Conservation (phyloP, 2,113 vertebrate genomes). For the Lichenostomus cassidix region DNA sequence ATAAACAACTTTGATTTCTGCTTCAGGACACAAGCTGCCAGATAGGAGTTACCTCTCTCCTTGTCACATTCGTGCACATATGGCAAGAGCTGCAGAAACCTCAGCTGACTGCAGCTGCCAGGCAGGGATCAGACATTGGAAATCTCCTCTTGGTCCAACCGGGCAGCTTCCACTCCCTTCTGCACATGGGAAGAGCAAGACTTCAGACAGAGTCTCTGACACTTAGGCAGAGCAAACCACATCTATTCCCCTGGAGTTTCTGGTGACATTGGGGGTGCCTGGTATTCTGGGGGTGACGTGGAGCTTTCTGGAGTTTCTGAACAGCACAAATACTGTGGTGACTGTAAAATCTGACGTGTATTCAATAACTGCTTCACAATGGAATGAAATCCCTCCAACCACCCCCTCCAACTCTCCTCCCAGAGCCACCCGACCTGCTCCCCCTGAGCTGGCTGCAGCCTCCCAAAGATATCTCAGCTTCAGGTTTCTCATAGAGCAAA, state of each 20-base stretch:
- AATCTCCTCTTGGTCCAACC: rapidly evolving
- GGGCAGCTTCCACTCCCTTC: background rate
- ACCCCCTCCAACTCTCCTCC: rapidly evolving
- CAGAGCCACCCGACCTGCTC: background rate
- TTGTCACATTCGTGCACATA: rapidly evolving
- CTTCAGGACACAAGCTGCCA: background rate
- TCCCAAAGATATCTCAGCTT: background rate
- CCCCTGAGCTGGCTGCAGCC: background rate
- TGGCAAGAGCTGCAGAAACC: background rate
- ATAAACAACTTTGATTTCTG: background rate
- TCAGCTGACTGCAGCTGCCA: background rate
- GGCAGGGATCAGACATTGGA: background rate
- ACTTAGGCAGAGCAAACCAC: rapidly evolving
- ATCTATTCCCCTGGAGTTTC: background rate
- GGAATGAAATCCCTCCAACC: background rate
- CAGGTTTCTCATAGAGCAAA: background rate
- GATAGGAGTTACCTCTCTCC: background rate
- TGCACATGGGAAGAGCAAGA: background rate
- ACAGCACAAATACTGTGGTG: background rate
- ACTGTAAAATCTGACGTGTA: background rate
- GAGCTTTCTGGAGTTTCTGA: background rate
- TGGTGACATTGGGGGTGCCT: background rate
- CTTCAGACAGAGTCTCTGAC: background rate
- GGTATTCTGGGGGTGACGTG: background rate
- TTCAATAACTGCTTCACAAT: background rate